Evolutionary conservation across 2,113 vertebrate species (phyloP), one percentile per base, ranked within the genome.

Genomic region (Corydoras maculifer): DNA sequence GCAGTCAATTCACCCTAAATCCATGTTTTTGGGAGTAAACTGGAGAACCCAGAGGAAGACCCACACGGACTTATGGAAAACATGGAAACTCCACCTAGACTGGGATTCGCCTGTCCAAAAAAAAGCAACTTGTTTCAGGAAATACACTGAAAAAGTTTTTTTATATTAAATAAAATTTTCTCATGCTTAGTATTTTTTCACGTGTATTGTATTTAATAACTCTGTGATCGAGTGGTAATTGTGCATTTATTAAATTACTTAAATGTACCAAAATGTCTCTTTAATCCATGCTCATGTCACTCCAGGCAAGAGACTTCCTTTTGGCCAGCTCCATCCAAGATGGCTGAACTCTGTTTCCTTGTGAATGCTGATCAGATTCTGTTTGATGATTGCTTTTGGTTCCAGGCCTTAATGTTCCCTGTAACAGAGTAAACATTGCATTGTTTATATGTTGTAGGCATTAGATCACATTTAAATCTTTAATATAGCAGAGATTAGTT

Each of bases 291-390:
- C 75, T 55, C 88, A 88, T 94, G 70, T 92, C 92, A 8, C 85
- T 94, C 93, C 93, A 94, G 6, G 93, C 93, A 77, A 92, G 89
- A 0, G 93, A 90, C 72, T 94, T 94, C 83, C 93, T 94, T 81
- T 92, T 93, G 76, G 93, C 93, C 12, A 94, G 88, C 81, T 94
- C 93, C 93, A 94, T 91, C 93, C 93, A 94, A 0, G 79, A 91
- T 0, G 93, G 93, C 79, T 93, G 87, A 60, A 82, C 84, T 0
- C 76, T 32, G 51, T 81, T 83, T 63, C 84, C 75, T 1, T 58
- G 78, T 77, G 63, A 31, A 57, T 64, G 78, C 80, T 76, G 80
- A 43, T 61, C 72, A 61, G 48, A 9, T 11, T 74, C 72, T 5
- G 13, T 57, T 43, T 74, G 72, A 9, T 0, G 62, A 50, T 55